Evolutionary conservation across 2,888 invertebrate species (phyloP), one percentile per base, ranked within the genome.

Genomic region (Fragum fragum): DNA sequence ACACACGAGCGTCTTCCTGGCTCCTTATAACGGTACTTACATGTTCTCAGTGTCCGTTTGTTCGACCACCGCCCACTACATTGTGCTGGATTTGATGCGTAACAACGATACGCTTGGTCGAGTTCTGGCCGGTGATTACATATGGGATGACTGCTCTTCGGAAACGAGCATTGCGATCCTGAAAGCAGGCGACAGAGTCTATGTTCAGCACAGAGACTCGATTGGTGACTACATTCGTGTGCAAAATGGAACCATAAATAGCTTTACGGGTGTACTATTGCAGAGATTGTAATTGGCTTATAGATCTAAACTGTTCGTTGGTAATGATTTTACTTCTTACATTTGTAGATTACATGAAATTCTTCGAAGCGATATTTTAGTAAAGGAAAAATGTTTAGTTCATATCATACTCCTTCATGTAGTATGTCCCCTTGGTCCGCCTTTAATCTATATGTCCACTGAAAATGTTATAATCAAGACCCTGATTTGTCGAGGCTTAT

Each of bases 11-110:
- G 63, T 32, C 0, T 79, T 79, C 36, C 32, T 74, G n/a, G 76
- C 61, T 1, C 69, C 69, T n/a, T 57, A 47, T 39, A 76, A 76
- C 28, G 76, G 76, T 2, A 74, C 71, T 1, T 79, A 79, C 47
- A 26, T 79, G 63, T 79, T 79, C 53, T 79, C 79, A 9, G 53
- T 79, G 11, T 59, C 74, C 2, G 63, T 75, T 18, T 79, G 79
- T 42, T 79, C 79, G 14, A 5, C 23, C 16, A 26, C 14, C 9
- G 42, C 18, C 18, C 74, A 79, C 53, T 79, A 32, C 36, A 69
- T 79, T 11, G 79, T 75, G 1, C 39, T 79, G 11, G 74, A 79
- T 32, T 63, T 79, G 26, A 63, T 79, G 71, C 32, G 29, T 21
- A 71, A 74, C 36, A 61, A 21, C n/a, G 26, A 32, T 26, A 29